Evolutionary conservation across 2,888 invertebrate genomes (phyloP).

Genomic region (Brenthis daphne): DNA sequence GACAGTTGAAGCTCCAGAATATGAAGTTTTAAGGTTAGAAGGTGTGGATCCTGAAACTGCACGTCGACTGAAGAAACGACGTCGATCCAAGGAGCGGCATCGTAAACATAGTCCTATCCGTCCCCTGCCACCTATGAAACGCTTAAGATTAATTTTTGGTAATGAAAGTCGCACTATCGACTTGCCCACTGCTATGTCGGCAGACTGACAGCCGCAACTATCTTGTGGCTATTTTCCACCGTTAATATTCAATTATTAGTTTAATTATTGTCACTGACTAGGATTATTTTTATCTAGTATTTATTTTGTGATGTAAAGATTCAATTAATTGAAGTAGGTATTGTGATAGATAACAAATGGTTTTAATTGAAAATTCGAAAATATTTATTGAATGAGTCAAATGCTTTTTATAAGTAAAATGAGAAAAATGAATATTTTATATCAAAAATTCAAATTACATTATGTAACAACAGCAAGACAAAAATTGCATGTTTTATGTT

Average conservation of each 20-base stretch:
- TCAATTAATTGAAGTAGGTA: slow-evolving; percentile 55
- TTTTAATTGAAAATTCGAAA: slow-evolving; percentile 60
- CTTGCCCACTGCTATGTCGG: slow-evolving; percentile 88
- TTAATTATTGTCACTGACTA: slow-evolving; percentile 80
- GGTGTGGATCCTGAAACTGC: slow-evolving; percentile 84
- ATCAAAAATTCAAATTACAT: slow-evolving; percentile 15
- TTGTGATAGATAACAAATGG: slow-evolving; percentile 68
- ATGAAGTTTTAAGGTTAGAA: slow-evolving; percentile 92
- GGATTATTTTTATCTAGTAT: slow-evolving; percentile 75
- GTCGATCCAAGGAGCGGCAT: slow-evolving; percentile 73
- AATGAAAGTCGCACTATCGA: slow-evolving; percentile 95
- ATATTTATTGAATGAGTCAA: slow-evolving; percentile 33
- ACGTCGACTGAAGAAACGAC: slow-evolving; percentile 81
- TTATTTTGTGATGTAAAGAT: slow-evolving; percentile 74
- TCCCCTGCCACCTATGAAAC: slow-evolving; percentile 89
- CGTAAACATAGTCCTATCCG: slow-evolving; percentile 79
- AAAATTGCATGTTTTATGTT: slow-evolving; percentile 28
- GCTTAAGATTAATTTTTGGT: slow-evolving; percentile 92
- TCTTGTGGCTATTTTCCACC: slow-evolving; percentile 77
- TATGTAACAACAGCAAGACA: slow-evolving; percentile 8
- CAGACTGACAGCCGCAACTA: slow-evolving; percentile 78
- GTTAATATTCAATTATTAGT: slow-evolving; percentile 79
- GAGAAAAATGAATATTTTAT: slow-evolving; percentile 18
- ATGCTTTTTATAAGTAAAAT: slow-evolving; percentile 21
- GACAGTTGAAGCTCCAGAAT: slow-evolving; percentile 89